Percentiles rank a stretch among this genome's conserved stretches.
Evolutionary conservation across 2,113 vertebrate genomes (phyloP).

Genomic region (Phyllostomus discolor): DNA sequence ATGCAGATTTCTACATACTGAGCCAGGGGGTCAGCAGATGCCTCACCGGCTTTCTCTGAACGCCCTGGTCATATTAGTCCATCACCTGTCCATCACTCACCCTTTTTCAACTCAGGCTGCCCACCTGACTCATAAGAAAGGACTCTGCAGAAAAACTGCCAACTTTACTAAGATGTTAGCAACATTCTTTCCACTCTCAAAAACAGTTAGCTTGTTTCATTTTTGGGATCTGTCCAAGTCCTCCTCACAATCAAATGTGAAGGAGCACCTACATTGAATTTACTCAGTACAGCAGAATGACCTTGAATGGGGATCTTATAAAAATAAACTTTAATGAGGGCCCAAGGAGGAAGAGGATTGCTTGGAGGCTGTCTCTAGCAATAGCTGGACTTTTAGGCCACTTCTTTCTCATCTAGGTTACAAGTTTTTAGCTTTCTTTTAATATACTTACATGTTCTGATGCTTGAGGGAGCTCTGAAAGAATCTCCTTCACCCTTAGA

Average conservation of each 20-base stretch:
- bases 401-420: slow-evolving; percentile 7
- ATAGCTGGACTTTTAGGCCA: not conserved
- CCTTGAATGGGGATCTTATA: not conserved
- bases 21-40: slow-evolving; percentile 35
- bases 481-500: not conserved
- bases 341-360: not conserved
- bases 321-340: not conserved
- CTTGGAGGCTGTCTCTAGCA: not conserved
- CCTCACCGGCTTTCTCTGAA: slow-evolving; percentile 7
- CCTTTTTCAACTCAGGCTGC: not conserved
- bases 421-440: slow-evolving; percentile 33
- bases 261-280: not conserved
- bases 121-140: slow-evolving; percentile 47
- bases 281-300: not conserved
- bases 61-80: not conserved
- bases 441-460: not conserved
- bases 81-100: slow-evolving; percentile 44
- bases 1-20: not conserved
- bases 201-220: not conserved
- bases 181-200: not conserved
- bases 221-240: not conserved
- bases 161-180: slow-evolving; percentile 3
- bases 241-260: not conserved
- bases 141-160: not conserved
- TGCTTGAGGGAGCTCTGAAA: not conserved